phyloP scores from a whole-genome alignment of 2,888 invertebrate genomes.

The Drosophila diplacantha region DNA sequence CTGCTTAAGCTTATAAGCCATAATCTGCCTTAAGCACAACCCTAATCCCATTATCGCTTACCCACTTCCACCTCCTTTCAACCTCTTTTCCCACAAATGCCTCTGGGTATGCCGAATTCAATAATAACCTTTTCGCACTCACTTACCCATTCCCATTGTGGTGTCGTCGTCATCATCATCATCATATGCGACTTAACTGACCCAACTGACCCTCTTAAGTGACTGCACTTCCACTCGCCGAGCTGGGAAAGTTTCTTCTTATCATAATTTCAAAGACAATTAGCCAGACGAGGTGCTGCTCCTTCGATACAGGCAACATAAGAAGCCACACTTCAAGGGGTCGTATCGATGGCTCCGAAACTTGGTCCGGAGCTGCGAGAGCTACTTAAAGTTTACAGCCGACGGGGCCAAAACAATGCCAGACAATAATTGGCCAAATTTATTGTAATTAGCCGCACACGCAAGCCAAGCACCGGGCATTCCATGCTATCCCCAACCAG shows the following conservation, averaged over 20 bases:
- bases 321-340: background rate
- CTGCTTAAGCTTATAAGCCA: background rate
- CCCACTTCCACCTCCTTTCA: background rate
- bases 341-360: conserved; percentile 61
- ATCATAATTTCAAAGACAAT: conserved; percentile 73
- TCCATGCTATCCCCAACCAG: conserved; percentile 8
- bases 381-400: conserved; percentile 66
- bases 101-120: conserved; percentile 1
- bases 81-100: background rate
- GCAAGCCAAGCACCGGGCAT: conserved; percentile 50
- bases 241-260: conserved; percentile 56
- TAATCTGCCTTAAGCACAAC: conserved; percentile 2
- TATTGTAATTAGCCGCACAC: conserved; percentile 71
- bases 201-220: conserved; percentile 55
- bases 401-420: conserved; percentile 46
- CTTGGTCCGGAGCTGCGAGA: conserved; percentile 56
- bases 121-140: conserved; percentile 27
- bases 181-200: conserved; percentile 28
- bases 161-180: background rate
- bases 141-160: conserved; percentile 21
- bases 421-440: conserved; percentile 74
- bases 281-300: conserved; percentile 56
- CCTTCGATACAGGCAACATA: conserved; percentile 12
- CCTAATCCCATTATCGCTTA: conserved; percentile 3
- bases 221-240: conserved; percentile 30